Percentiles rank a stretch among this genome's conserved stretches.
Evolutionary conservation across 23 tunicate genomes (phyloP).

Genomic region (Ascidia mentula): DNA sequence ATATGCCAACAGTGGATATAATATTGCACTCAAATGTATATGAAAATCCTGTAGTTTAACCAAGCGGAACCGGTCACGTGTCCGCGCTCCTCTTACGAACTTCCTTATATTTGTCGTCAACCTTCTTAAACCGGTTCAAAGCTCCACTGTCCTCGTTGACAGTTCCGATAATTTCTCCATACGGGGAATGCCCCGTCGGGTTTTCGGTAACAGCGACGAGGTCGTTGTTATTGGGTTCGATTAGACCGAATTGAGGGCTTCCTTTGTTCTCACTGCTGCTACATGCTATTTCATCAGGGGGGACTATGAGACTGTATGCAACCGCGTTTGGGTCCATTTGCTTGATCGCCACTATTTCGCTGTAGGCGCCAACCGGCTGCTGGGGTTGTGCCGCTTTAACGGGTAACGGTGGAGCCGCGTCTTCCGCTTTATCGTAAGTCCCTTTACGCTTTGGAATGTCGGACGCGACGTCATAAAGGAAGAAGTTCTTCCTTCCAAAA

Average conservation of each 20-base stretch:
- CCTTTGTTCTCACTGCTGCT: not conserved
- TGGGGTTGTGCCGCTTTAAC: not conserved
- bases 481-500: not conserved
- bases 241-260: not conserved
- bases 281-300: not conserved
- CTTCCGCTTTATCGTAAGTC: not conserved
- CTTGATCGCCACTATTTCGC: not conserved
- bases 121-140: not conserved
- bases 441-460: not conserved
- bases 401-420: not conserved
- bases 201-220: not conserved
- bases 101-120: not conserved
- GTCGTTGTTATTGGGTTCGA: not conserved
- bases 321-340: not conserved
- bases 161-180: not conserved
- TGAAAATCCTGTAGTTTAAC: too few relatives aligned
- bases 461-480: not conserved
- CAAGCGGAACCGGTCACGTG: not conserved
- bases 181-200: not conserved
- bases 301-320: not conserved
- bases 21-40: too few relatives aligned
- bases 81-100: not conserved
- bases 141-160: not conserved
- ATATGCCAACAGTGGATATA: too few relatives aligned
- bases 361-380: not conserved